phyloP scores from a whole-genome alignment of 2,888 invertebrate genomes.

The Xiphydria camelus region DNA sequence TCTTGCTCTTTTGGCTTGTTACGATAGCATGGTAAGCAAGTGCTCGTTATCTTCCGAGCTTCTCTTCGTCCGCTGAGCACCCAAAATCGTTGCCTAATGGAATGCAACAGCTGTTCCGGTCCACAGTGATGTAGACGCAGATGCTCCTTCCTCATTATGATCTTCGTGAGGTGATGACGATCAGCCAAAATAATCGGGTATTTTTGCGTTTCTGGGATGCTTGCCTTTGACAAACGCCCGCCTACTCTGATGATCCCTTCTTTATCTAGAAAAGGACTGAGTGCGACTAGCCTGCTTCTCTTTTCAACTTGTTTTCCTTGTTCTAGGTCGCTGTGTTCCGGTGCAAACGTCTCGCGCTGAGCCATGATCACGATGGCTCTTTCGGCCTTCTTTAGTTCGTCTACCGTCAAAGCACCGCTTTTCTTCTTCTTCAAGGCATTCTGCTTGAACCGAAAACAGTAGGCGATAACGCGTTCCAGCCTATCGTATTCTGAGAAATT shows the following conservation, averaged over 20 bases:
- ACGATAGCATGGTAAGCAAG: constrained; percentile 39
- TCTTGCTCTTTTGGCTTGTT: constrained; percentile 21
- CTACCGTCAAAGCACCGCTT: constrained; percentile 8
- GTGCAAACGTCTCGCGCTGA: constrained; percentile 12
- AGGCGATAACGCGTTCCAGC: constrained; percentile 12
- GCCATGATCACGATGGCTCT: constrained; percentile 12
- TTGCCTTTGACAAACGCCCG: constrained; percentile 16
- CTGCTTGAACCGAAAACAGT: constrained; percentile 10
- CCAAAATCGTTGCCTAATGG: constrained; percentile 34
- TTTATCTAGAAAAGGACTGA: constrained; percentile 16
- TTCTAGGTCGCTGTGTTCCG: constrained; percentile 11
- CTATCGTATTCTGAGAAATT: constrained; percentile 8
- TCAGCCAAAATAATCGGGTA: constrained; percentile 16
- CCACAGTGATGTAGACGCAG: constrained; percentile 26
- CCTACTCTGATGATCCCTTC: constrained; percentile 22
- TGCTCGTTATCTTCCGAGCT: constrained; percentile 24
- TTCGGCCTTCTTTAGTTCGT: constrained; percentile 13
- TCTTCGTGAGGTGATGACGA: constrained; percentile 12
- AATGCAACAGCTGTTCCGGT: constrained; percentile 20
- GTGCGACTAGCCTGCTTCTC: constrained; percentile 9
- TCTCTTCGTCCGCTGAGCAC: constrained; percentile 31
- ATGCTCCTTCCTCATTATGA: constrained; percentile 28
- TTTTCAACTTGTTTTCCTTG: not conserved
- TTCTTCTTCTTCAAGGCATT: not conserved
- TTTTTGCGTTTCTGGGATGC: constrained; percentile 11